A percentile compares a stretch with the other conserved stretches of the same genome.
phyloP scores from a whole-genome alignment of 2,797 vertebrate genomes.

The Peromyscus aztecus region DNA sequence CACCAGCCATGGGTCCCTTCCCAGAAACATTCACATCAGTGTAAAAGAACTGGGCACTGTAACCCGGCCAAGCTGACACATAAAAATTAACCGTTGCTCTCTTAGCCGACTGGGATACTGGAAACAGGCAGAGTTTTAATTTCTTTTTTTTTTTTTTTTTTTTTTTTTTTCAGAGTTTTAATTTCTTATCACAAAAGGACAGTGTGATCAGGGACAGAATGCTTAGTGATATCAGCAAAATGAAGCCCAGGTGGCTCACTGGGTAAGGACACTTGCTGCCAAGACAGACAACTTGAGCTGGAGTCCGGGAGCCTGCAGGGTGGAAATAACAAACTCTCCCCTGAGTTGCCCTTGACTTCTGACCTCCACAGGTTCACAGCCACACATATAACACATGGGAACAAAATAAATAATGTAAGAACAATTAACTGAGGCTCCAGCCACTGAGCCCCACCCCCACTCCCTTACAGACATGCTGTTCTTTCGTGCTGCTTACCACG shows the following conservation, averaged over 20 bases:
- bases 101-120: neutral
- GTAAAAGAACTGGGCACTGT: neutral
- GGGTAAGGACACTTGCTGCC: neutral
- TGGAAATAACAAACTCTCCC: neutral
- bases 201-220: neutral
- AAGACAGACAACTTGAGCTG: neutral
- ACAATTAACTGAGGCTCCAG: neutral
- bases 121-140: too few species aligned
- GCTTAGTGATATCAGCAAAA: neutral
- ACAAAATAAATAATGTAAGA: neutral
- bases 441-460: neutral
- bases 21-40: neutral
- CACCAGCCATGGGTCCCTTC: neutral
- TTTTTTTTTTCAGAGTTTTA: neutral
- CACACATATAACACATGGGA: neutral
- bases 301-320: neutral
- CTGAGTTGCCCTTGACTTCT: neutral
- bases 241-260: neutral
- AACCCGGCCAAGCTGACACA: neutral
- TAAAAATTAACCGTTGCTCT: neutral
- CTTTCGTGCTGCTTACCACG: neutral
- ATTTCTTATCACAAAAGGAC: conserved; percentile 38
- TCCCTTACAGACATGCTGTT: neutral
- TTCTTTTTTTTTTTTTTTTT: too few species aligned
- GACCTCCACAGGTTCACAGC: neutral